Conservation (phyloP, 2,113 vertebrate species). For the Pachypanchax playfairii region DNA sequence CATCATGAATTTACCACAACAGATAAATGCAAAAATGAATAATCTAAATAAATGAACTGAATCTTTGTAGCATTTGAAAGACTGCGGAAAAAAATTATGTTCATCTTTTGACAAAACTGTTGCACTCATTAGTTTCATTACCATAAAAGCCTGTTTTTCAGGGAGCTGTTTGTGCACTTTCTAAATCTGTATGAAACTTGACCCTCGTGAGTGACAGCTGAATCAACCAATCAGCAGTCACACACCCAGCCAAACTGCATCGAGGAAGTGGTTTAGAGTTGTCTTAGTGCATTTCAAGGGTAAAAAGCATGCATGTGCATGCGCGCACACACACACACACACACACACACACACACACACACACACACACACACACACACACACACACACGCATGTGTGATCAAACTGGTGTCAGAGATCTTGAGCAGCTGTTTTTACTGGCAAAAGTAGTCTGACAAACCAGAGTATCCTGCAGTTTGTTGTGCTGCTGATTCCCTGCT, state of each 20-base stretch:
- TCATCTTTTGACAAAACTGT: slow-evolving; percentile 34
- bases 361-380: neutral
- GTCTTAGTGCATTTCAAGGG: slow-evolving; percentile 39
- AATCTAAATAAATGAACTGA: no score
- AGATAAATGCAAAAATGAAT: neutral
- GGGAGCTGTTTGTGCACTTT: slow-evolving; percentile 75
- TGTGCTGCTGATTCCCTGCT: slow-evolving; percentile 18
- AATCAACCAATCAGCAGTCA: slow-evolving; percentile 60
- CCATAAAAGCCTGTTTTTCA: slow-evolving; percentile 78
- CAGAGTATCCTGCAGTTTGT: slow-evolving; percentile 30
- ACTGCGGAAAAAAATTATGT: neutral
- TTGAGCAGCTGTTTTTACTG: slow-evolving; percentile 46
- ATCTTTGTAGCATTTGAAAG: neutral
- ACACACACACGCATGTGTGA: neutral
- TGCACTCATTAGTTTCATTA: slow-evolving; percentile 53
- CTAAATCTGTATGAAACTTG: slow-evolving; percentile 81
- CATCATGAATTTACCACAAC: neutral
- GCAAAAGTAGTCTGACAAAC: slow-evolving; percentile 37
- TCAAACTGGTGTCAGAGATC: slow-evolving; percentile 27
- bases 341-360: slow-evolving; percentile 5
- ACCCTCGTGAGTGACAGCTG: slow-evolving; percentile 71
- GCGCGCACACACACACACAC: neutral
- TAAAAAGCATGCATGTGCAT: slow-evolving; percentile 26
- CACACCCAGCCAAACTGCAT: slow-evolving; percentile 28
- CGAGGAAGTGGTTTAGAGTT: slow-evolving; percentile 48